These are phyloP conservation scores for Sylvilagus floridanus DNA, from an alignment of 2,797 vertebrate species.

Conservation along the genomic window DNA sequence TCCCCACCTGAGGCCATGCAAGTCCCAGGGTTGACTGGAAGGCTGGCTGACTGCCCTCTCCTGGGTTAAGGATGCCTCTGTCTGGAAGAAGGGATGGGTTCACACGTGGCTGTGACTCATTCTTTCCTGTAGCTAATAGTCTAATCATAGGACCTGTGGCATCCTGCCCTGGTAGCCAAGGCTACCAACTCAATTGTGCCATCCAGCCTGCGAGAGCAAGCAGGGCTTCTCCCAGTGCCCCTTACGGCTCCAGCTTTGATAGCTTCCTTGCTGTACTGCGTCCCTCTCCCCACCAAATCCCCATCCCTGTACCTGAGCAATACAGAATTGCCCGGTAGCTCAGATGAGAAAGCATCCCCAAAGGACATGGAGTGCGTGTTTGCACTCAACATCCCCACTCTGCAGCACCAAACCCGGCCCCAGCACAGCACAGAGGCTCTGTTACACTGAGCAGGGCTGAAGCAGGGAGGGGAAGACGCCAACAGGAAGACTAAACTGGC, in stretches of 20 bases:
- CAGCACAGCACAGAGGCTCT: not conserved
- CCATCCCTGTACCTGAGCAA: not conserved
- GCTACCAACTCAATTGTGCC: not conserved
- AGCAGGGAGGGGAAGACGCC: not conserved
- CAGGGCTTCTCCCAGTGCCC: not conserved
- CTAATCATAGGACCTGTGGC: not conserved
- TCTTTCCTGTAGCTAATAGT: not conserved
- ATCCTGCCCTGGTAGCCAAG: rapidly evolving
- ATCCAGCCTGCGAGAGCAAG: not conserved
- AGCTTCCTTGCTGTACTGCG: not conserved
- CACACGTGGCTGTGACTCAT: not conserved
- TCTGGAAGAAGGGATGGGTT: not conserved
- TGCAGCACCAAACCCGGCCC: not conserved
- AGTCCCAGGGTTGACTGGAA: not conserved
- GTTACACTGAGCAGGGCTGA: not conserved
- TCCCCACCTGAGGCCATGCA: not conserved
- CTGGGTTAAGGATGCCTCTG: not conserved
- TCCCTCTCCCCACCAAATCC: not conserved
- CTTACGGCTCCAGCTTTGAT: not conserved
- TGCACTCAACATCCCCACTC: not conserved
- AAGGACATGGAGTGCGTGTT: not conserved
- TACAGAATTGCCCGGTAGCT: not conserved
- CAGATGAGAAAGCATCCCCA: too few species aligned
- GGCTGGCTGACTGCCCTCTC: not conserved
- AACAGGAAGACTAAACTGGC: not conserved